These are phyloP conservation scores for Rhagium mordax DNA, from an alignment of 2,888 invertebrate species.

Conservation along the genomic window DNA sequence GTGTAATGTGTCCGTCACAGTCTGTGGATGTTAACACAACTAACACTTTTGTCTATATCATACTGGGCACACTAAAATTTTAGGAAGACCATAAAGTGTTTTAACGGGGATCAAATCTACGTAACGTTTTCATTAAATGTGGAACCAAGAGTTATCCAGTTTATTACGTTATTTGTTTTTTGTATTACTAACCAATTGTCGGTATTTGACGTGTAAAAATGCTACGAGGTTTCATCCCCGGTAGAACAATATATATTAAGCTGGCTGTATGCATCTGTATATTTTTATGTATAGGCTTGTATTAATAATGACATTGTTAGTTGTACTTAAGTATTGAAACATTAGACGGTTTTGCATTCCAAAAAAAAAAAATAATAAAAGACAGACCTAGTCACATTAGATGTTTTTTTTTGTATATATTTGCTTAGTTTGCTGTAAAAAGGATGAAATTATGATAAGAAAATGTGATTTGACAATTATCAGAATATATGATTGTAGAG, in stretches of 20 bases:
- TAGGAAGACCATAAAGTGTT: background rate
- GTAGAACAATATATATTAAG: background rate
- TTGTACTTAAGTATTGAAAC: constrained; percentile 25
- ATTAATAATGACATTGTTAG: constrained; percentile 12
- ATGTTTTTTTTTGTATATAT: constrained; percentile 27
- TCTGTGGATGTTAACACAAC: background rate
- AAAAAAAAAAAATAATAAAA: constrained; percentile 27
- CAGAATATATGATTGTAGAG: constrained; percentile 8
- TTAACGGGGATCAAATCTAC: background rate
- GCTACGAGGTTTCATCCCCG: background rate
- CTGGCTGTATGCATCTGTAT: background rate
- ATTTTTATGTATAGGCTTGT: constrained; percentile 12
- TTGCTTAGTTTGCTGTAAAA: constrained; percentile 14
- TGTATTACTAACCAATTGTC: no score
- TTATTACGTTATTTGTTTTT: no score
- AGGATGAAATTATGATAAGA: constrained; percentile 6
- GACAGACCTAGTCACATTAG: constrained; percentile 39
- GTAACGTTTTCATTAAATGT: background rate
- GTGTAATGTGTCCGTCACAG: background rate
- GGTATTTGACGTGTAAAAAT: background rate
- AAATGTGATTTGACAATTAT: constrained; percentile 20
- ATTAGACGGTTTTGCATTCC: constrained; percentile 24
- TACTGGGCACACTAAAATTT: background rate
- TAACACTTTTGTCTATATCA: constrained; percentile 15
- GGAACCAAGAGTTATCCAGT: no score